Conservation (phyloP, 2,888 invertebrate genomes). For the Strigamia crassipes region DNA sequence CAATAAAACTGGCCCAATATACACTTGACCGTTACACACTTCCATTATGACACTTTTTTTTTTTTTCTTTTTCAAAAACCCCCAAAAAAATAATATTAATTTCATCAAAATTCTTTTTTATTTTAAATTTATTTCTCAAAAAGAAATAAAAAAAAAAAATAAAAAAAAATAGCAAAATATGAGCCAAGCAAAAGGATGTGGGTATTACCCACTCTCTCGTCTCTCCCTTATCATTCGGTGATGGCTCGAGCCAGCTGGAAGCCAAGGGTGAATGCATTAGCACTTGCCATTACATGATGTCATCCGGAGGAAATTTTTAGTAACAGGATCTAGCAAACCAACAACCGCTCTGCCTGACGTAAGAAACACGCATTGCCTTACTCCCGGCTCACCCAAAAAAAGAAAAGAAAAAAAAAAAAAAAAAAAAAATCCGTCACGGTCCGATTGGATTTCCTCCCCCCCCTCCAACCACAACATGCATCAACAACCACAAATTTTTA, state of each 20-base stretch:
- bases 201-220: not conserved
- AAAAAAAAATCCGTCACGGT: not conserved
- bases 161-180: not conserved
- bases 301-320: slow-evolving; percentile 18
- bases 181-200: not conserved
- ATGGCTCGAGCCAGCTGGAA: slow-evolving; percentile 16
- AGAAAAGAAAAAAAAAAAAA: not conserved
- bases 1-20: slow-evolving; percentile 14
- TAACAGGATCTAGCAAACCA: slow-evolving; percentile 21
- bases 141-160: not conserved
- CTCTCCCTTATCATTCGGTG: slow-evolving; percentile 21
- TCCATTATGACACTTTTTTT: not conserved
- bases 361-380: not conserved
- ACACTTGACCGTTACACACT: not conserved
- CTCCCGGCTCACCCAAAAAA: not conserved
- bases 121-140: not conserved
- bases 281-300: slow-evolving; percentile 21
- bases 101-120: not conserved
- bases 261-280: slow-evolving; percentile 21
- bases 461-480: too few species aligned
- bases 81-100: not conserved
- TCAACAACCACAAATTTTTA: not conserved
- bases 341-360: slow-evolving; percentile 2
- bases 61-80: not conserved
- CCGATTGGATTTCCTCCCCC: not conserved